Evolutionary conservation across 2,888 invertebrate species (phyloP).

Genomic region (Drosophila lutescens): DNA sequence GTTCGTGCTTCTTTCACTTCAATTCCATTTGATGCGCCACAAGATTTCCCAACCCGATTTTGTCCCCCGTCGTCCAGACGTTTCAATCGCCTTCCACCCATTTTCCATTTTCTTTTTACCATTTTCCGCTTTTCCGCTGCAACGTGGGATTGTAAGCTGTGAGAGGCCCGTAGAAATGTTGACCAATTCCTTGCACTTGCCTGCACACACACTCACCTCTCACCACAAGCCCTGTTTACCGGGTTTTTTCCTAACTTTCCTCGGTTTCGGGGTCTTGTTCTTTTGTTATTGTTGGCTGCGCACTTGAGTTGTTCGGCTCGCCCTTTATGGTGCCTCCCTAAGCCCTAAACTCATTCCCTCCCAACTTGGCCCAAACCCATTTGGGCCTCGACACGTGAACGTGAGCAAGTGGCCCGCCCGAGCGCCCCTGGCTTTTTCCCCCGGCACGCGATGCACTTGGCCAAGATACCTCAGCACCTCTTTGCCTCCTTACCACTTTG

Average conservation of each 20-base stretch:
- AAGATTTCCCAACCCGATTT: slow-evolving; percentile 14
- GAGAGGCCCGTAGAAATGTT: slow-evolving; percentile 43
- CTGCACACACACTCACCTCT: slow-evolving; percentile 10
- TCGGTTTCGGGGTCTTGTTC: slow-evolving; percentile 6
- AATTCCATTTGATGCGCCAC: slow-evolving; percentile 32
- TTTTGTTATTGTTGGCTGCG: slow-evolving; percentile 48
- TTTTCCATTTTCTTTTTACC: neutral
- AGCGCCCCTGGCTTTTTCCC: slow-evolving; percentile 49
- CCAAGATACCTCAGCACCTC: slow-evolving; percentile 54
- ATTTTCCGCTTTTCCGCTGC: neutral
- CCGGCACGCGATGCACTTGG: slow-evolving; percentile 78
- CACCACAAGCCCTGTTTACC: slow-evolving; percentile 45
- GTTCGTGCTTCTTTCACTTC: slow-evolving; percentile 17
- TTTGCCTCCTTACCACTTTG: slow-evolving; percentile 11
- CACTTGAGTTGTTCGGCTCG: slow-evolving; percentile 40
- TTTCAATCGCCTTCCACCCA: slow-evolving; percentile 20
- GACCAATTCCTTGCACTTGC: slow-evolving; percentile 37
- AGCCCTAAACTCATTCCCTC: slow-evolving; percentile 26
- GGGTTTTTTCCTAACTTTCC: slow-evolving; percentile 13
- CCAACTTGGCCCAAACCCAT: slow-evolving; percentile 38
- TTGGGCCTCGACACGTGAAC: slow-evolving; percentile 43
- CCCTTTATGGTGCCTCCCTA: slow-evolving; percentile 49
- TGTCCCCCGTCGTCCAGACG: slow-evolving; percentile 5
- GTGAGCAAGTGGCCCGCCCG: slow-evolving; percentile 47
- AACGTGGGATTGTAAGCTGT: slow-evolving; percentile 4